These are phyloP conservation scores for Andrena praecox DNA, from an alignment of 2,888 invertebrate species.

Conservation along the genomic window DNA sequence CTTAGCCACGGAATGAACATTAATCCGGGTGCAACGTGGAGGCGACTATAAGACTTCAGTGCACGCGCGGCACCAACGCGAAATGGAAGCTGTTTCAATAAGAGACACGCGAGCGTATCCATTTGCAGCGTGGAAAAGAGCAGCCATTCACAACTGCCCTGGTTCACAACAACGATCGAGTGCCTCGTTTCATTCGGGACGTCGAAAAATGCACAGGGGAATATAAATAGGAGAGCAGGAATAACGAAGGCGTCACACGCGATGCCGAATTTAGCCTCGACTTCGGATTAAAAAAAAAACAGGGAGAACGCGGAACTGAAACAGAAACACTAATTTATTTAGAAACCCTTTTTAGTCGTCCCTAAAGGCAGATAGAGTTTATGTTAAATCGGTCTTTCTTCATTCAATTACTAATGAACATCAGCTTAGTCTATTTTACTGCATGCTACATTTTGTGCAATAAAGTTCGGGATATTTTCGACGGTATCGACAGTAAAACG, in stretches of 20 bases:
- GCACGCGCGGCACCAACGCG: conserved; percentile 19
- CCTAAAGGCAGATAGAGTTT: too few relatives aligned
- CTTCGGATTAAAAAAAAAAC: neutral
- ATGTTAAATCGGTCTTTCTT: too few relatives aligned
- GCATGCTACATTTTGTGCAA: too few relatives aligned
- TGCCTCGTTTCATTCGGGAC: conserved; percentile 39
- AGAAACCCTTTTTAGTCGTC: too few relatives aligned
- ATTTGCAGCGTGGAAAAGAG: conserved; percentile 34
- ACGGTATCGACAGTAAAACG: conserved; percentile 8
- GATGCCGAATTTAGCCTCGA: neutral
- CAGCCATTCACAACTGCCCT: conserved; percentile 35
- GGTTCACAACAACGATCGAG: conserved; percentile 44
- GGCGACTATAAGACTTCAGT: conserved; percentile 31
- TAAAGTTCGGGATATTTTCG: too few relatives aligned
- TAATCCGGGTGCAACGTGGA: conserved; percentile 42
- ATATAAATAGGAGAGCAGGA: conserved; percentile 22
- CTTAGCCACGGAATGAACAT: conserved; percentile 39
- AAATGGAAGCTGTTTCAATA: conserved; percentile 35
- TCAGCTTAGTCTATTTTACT: too few relatives aligned
- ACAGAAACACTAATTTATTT: too few relatives aligned
- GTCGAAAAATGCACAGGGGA: conserved; percentile 16
- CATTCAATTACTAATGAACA: too few relatives aligned
- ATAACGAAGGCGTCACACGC: conserved; percentile 21
- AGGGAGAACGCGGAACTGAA: neutral
- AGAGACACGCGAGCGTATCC: conserved; percentile 48